These are phyloP conservation scores for Nematolebias whitei DNA, from an alignment of 2,113 vertebrate species.

Conservation along the genomic window DNA sequence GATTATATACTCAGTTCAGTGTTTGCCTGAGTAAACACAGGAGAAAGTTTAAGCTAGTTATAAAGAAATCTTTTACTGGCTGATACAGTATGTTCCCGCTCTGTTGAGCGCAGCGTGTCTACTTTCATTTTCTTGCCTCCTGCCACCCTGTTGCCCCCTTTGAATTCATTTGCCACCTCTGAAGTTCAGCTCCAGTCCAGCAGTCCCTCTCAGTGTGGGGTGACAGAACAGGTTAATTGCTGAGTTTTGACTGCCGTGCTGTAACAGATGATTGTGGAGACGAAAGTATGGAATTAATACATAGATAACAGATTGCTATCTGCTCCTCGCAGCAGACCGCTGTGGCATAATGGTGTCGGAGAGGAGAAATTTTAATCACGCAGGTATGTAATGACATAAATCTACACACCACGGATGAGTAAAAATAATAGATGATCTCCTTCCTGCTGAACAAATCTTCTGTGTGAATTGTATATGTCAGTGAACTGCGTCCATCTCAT, in stretches of 20 bases:
- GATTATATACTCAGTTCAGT: not conserved
- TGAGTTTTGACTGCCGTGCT: slow-evolving; percentile 64
- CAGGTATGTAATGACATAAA: slow-evolving; percentile 65
- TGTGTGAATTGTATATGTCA: slow-evolving; percentile 56
- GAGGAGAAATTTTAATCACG: slow-evolving; percentile 63
- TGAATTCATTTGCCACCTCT: slow-evolving; percentile 63
- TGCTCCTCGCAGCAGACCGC: slow-evolving; percentile 34
- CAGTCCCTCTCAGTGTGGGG: slow-evolving; percentile 60
- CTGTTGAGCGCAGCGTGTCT: slow-evolving; percentile 28
- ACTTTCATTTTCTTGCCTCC: slow-evolving; percentile 46
- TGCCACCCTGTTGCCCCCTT: slow-evolving; percentile 37
- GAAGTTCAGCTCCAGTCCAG: slow-evolving; percentile 69
- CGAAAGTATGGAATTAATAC: slow-evolving; percentile 44
- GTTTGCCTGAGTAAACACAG: slow-evolving; percentile 12
- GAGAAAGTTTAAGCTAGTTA: not conserved
- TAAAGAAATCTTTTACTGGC: slow-evolving; percentile 24
- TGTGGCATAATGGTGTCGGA: slow-evolving; percentile 39
- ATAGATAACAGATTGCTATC: slow-evolving; percentile 62
- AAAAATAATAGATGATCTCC: slow-evolving; percentile 57
- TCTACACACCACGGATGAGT: slow-evolving; percentile 63
- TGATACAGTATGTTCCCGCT: slow-evolving; percentile 32
- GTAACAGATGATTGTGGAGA: slow-evolving; percentile 54
- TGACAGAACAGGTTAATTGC: slow-evolving; percentile 73
- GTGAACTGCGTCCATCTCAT: slow-evolving; percentile 50
- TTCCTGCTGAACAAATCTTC: slow-evolving; percentile 52